phyloP scores from a whole-genome alignment of 2,888 invertebrate species.

The Pristionchus japonicus region DNA sequence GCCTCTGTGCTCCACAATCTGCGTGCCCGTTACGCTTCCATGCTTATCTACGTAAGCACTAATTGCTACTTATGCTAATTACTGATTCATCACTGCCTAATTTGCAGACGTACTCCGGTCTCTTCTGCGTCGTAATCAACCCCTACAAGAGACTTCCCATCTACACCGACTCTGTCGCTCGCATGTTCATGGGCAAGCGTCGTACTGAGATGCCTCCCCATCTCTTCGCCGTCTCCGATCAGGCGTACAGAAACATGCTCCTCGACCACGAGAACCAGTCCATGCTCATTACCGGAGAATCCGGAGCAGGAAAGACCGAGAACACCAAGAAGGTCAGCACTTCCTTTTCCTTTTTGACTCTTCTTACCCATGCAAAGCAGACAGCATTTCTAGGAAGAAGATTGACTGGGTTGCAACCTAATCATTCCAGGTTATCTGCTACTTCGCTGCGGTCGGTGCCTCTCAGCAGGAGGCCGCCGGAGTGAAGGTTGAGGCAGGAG shows the following conservation, averaged over 20 bases:
- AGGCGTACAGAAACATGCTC: conserved; percentile 83
- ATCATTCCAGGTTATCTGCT: conserved; percentile 87
- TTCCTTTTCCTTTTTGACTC: not conserved
- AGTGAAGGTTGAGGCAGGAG: conserved; percentile 80
- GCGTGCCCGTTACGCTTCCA: conserved; percentile 96
- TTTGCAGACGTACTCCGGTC: conserved; percentile 73
- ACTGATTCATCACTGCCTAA: not conserved
- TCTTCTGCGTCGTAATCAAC: conserved; percentile 74
- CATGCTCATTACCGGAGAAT: conserved; percentile 83
- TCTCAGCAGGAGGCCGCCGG: conserved; percentile 65
- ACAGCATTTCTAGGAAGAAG: not conserved
- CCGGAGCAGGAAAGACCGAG: conserved; percentile 99
- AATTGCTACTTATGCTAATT: not conserved
- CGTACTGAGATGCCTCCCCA: conserved; percentile 99
- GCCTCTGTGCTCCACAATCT: conserved; percentile 98
- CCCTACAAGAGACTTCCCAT: conserved; percentile 74
- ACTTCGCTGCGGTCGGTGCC: conserved; percentile 87
- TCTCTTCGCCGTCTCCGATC: conserved; percentile 99
- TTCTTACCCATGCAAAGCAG: too few species aligned
- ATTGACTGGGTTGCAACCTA: not conserved
- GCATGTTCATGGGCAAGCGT: conserved; percentile 95
- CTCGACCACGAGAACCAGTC: conserved; percentile 80
- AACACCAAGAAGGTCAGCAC: conserved; percentile 99
- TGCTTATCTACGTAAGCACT: conserved; percentile 81
- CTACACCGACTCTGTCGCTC: conserved; percentile 71